phyloP scores from a whole-genome alignment of 2,113 vertebrate species.

The Gopherus flavomarginatus region DNA sequence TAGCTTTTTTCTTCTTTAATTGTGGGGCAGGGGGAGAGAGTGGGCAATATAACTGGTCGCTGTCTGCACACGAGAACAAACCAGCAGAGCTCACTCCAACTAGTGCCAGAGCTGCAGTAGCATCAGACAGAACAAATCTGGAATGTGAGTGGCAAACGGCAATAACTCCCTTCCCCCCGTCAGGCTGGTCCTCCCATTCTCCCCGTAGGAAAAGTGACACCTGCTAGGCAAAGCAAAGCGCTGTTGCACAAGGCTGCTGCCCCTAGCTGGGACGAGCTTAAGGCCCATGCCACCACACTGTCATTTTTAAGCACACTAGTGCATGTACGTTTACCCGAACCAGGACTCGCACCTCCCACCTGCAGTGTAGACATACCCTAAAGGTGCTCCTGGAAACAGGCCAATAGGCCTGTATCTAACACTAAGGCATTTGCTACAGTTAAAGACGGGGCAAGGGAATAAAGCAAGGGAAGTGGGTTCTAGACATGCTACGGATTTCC shows the following conservation, averaged over 20 bases:
- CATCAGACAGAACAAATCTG: neutral
- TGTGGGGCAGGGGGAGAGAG: too few relatives aligned
- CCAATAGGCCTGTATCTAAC: neutral
- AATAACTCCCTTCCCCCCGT: neutral
- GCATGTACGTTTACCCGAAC: neutral
- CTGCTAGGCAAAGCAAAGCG: neutral
- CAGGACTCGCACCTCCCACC: neutral
- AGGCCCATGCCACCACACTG: neutral
- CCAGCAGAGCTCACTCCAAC: neutral
- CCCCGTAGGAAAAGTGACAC: too few relatives aligned
- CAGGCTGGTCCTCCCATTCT: neutral
- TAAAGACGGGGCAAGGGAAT: neutral
- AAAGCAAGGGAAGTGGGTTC: neutral
- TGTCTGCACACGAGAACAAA: neutral
- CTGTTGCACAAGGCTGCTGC: too few relatives aligned
- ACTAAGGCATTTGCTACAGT: too few relatives aligned
- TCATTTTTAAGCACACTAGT: neutral
- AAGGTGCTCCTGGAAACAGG: too few relatives aligned
- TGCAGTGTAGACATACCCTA: neutral
- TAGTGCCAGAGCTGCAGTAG: neutral
- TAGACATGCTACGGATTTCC: neutral
- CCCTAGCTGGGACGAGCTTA: neutral
- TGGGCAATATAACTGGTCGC: too few relatives aligned
- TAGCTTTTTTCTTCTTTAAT: too few relatives aligned
- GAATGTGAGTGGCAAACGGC: neutral